Evolutionary conservation across 2,888 invertebrate genomes (phyloP).

Genomic region (Synanthedon andrenaeformis): DNA sequence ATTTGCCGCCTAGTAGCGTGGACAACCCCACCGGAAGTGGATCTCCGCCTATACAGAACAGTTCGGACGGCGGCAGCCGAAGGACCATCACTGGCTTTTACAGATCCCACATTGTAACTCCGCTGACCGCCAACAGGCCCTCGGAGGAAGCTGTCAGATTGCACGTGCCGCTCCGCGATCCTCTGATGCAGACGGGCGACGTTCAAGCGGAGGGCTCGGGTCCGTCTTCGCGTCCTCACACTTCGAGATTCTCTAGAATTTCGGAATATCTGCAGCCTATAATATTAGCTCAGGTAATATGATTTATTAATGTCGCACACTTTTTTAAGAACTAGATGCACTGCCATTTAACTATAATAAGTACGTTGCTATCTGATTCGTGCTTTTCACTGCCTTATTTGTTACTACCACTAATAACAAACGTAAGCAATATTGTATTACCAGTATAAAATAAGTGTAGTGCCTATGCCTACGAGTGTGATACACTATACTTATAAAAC

Average conservation of each 20-base stretch:
- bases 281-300: constrained; percentile 55
- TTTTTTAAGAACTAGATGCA: too few relatives aligned
- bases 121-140: constrained; percentile 21
- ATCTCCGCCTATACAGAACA: constrained; percentile 16
- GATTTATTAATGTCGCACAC: not conserved
- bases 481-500: too few relatives aligned
- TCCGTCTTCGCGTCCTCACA: constrained; percentile 13
- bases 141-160: constrained; percentile 27
- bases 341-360: too few relatives aligned
- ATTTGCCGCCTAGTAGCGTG: constrained; percentile 26
- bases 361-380: too few relatives aligned
- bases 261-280: constrained; percentile 61
- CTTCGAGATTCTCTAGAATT: constrained; percentile 43
- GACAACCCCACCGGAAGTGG: constrained; percentile 28
- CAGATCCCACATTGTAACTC: constrained; percentile 29
- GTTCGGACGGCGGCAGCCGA: constrained; percentile 18
- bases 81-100: constrained; percentile 24
- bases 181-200: constrained; percentile 73
- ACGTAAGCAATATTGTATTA: too few relatives aligned
- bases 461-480: too few relatives aligned
- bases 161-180: constrained; percentile 47
- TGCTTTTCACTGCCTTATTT: not conserved
- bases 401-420: not conserved
- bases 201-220: constrained; percentile 37
- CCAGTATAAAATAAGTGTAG: too few relatives aligned